A percentile compares a stretch with the other conserved stretches of the same genome.
Conservation (phyloP, 1,140 invertebrate genomes). For the Zaprionus gabonicus region DNA sequence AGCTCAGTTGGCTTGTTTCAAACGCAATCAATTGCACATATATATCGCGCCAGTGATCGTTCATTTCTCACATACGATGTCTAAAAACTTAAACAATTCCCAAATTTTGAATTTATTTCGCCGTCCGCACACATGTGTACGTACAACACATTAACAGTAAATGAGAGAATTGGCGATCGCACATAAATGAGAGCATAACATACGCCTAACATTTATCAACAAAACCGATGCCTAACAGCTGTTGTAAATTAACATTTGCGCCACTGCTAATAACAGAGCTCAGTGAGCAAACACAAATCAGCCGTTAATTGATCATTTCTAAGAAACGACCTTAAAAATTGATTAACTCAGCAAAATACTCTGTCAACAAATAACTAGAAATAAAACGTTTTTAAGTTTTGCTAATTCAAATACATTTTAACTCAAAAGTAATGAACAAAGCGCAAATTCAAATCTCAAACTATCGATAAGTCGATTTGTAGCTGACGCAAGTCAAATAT, state of each 20-base stretch:
- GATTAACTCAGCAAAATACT: not conserved
- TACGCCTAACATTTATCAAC: not conserved
- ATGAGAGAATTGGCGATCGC: conserved; percentile 47
- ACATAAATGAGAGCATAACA: conserved; percentile 15
- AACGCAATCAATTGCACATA: conserved; percentile 36
- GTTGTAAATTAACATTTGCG: conserved; percentile 17
- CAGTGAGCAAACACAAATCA: not conserved
- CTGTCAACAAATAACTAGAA: not conserved
- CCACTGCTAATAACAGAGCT: not conserved
- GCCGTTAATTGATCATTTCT: not conserved
- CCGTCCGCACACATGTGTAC: conserved; percentile 52
- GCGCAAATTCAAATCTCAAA: not conserved
- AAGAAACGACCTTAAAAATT: not conserved
- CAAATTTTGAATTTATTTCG: conserved; percentile 43
- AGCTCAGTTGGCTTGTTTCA: conserved; percentile 1
- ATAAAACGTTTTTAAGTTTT: not conserved
- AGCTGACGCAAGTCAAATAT: too few species aligned
- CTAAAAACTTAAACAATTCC: conserved; percentile 33
- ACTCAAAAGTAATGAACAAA: not conserved
- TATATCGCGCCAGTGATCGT: conserved; percentile 18
- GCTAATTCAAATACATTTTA: not conserved
- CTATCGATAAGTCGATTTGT: not conserved
- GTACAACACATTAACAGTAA: conserved; percentile 56
- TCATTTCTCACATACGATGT: conserved; percentile 34
- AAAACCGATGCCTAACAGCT: not conserved